A percentile compares a stretch with the other conserved stretches of the same genome.
Evolutionary conservation across 2,888 invertebrate genomes (phyloP).

Genomic region (Mythimna albipuncta): DNA sequence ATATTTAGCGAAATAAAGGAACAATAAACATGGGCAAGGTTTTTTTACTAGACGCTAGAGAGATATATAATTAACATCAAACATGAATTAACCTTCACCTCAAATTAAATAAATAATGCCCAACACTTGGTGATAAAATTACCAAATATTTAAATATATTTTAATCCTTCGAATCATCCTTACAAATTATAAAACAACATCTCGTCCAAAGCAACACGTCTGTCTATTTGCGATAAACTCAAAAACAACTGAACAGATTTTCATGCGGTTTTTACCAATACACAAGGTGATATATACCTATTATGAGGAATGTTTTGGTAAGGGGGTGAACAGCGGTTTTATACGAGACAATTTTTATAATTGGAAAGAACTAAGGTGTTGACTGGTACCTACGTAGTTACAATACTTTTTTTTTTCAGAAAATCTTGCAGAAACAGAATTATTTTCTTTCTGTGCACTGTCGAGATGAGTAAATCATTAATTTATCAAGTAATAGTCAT

Average conservation of each 20-base stretch:
- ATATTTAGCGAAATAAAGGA: conserved; percentile 18
- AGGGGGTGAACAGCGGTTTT: too few species aligned
- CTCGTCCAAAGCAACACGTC: too few species aligned
- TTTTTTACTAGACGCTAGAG: conserved; percentile 1
- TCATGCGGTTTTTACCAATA: too few species aligned
- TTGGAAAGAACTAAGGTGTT: background rate
- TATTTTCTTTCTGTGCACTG: background rate
- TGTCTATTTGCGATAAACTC: too few species aligned
- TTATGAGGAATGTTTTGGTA: too few species aligned
- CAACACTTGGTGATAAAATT: conserved; percentile 19
- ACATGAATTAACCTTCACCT: conserved; percentile 33
- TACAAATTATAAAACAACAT: too few species aligned
- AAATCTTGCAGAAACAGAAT: background rate
- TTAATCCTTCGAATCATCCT: background rate
- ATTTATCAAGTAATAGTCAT: too few species aligned
- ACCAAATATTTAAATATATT: conserved; percentile 12
- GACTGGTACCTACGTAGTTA: background rate
- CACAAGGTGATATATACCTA: too few species aligned
- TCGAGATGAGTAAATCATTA: background rate
- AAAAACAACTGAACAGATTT: too few species aligned
- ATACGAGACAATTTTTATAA: too few species aligned
- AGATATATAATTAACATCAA: conserved; percentile 14
- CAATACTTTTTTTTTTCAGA: background rate
- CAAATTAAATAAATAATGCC: conserved; percentile 2
- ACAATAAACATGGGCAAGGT: conserved; percentile 8